Evolutionary conservation across 2,113 vertebrate species (phyloP).

Genomic region (Atherinomorus stipes): DNA sequence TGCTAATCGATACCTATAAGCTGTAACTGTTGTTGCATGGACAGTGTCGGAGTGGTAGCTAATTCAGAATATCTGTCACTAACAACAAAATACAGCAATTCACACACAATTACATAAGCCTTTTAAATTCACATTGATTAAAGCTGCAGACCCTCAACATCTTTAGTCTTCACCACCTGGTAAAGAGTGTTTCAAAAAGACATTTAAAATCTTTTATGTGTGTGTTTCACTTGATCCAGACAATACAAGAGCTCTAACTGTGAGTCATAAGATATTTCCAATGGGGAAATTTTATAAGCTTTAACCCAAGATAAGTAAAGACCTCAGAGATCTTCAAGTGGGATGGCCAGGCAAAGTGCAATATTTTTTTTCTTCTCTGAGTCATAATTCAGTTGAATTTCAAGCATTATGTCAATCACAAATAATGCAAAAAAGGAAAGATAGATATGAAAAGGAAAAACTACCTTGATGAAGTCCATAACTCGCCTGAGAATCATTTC

Average conservation of each 20-base stretch:
- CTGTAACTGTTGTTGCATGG: fast-evolving
- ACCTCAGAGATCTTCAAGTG: background rate
- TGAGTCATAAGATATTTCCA: background rate
- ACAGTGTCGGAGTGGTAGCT: background rate
- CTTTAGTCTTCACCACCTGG: background rate
- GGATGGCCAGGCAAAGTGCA: background rate
- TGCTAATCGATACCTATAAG: conserved; percentile 1
- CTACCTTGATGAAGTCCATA: no score
- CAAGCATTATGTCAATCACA: background rate
- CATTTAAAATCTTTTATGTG: background rate
- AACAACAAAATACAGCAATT: background rate
- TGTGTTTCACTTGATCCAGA: background rate
- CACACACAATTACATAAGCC: conserved; percentile 5
- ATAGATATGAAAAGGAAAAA: no score
- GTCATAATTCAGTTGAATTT: background rate
- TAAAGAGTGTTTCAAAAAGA: background rate
- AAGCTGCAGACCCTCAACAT: background rate
- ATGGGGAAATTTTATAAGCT: background rate
- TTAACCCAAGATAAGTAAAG: background rate
- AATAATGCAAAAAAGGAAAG: no score
- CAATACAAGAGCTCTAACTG: conserved; percentile 3
- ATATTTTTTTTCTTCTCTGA: background rate
- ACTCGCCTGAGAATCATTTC: no score
- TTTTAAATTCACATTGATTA: background rate
- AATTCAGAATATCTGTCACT: conserved; percentile 5